Percentiles rank a stretch among this genome's conserved stretches.
phyloP scores from a whole-genome alignment of 2,113 vertebrate genomes.

The Triplophysa siluroides region DNA sequence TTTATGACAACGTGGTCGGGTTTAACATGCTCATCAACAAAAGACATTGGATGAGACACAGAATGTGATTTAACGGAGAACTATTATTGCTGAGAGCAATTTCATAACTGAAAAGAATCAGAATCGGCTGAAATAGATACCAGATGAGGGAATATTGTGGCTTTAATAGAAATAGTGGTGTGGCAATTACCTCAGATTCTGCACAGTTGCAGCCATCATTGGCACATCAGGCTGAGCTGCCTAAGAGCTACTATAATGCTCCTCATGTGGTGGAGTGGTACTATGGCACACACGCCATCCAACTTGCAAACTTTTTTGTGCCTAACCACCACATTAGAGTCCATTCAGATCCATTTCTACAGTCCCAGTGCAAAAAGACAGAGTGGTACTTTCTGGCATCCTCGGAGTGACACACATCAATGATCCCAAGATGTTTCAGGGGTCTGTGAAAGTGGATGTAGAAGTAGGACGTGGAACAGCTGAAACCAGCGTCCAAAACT shows the following conservation, averaged over 20 bases:
- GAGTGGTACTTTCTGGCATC: slow-evolving; percentile 25
- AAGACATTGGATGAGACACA: slow-evolving; percentile 4
- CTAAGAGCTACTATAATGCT: slow-evolving; percentile 36
- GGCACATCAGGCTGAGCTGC: slow-evolving; percentile 6
- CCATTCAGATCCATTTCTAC: slow-evolving; percentile 6
- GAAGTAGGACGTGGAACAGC: not conserved
- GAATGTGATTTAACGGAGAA: slow-evolving; percentile 4
- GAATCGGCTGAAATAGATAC: slow-evolving; percentile 44
- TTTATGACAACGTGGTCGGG: not conserved
- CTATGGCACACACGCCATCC: slow-evolving; percentile 6
- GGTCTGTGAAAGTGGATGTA: too few relatives aligned
- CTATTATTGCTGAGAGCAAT: slow-evolving; percentile 45
- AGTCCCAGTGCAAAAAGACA: slow-evolving; percentile 16
- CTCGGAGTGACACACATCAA: not conserved
- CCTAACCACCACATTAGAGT: slow-evolving; percentile 24
- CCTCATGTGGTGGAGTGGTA: slow-evolving; percentile 23
- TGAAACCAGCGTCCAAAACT: not conserved
- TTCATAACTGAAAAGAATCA: slow-evolving; percentile 57
- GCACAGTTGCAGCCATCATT: slow-evolving; percentile 43
- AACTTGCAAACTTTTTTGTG: slow-evolving; percentile 7
- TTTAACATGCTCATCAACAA: not conserved
- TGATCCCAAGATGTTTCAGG: not conserved
- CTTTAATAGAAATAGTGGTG: slow-evolving; percentile 55
- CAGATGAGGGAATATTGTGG: slow-evolving; percentile 54
- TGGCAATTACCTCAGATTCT: slow-evolving; percentile 60